phyloP scores from a whole-genome alignment of 2,797 vertebrate genomes.

The Mormyrops boulengeri region DNA sequence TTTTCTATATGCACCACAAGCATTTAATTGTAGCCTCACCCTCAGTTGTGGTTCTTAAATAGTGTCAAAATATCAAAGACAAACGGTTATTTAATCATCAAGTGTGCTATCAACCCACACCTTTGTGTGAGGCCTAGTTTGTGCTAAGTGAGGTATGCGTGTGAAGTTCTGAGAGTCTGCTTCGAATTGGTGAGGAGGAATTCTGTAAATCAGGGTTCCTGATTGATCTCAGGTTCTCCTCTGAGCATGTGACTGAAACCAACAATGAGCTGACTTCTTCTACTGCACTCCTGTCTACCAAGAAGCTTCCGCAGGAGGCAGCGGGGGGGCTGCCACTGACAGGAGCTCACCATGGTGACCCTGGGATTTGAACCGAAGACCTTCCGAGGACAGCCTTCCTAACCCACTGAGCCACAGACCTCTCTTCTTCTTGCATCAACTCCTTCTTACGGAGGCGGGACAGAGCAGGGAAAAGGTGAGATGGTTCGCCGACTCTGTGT shows the following conservation, averaged over 20 bases:
- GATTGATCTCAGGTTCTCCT: background rate
- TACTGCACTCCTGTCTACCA: background rate
- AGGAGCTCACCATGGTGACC: background rate
- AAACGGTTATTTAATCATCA: background rate
- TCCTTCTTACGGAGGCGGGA: background rate
- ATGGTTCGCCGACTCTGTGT: background rate
- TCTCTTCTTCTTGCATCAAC: background rate
- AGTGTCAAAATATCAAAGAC: background rate
- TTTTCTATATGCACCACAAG: background rate
- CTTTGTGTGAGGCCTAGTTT: background rate
- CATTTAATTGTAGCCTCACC: background rate
- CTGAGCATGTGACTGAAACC: background rate
- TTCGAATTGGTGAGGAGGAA: background rate
- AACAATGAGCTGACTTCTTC: background rate
- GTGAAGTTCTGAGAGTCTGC: background rate
- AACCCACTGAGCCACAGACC: background rate
- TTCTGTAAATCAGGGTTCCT: background rate
- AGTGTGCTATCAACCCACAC: background rate
- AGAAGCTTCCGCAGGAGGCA: background rate
- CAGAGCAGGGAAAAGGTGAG: background rate
- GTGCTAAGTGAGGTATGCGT: background rate
- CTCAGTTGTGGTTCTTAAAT: background rate
- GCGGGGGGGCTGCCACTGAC: background rate
- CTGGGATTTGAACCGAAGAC: background rate
- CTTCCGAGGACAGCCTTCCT: background rate